Base-by-base conservation (phyloP, 1,140 invertebrate genomes). In the Homalodisca vitripennis region DNA sequence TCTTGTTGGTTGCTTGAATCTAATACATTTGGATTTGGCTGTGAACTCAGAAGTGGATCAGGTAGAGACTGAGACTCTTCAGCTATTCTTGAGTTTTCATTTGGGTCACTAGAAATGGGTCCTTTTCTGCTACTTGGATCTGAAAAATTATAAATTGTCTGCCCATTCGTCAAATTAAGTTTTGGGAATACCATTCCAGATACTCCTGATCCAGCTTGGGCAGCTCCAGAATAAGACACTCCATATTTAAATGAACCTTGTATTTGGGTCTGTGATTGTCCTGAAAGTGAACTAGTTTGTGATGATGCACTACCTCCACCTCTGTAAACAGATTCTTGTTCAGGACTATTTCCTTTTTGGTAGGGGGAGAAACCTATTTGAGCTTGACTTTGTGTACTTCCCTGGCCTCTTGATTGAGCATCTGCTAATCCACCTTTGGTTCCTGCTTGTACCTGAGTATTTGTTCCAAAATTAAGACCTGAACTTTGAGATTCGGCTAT, bases 331-430 rank as follows among this genome's bases (percentile, higher is more conserved):
- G 79, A 79, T 6, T 68, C 72, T 73, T 78, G 77, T 55, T 75
- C 66, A 66, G 82, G 76, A 51, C 80, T 75, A 14, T 82, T 79
- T 67, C 79, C 74, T 78, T 87, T 81, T 77, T 86, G 84, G 70
- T 88, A 87, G 0, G 92, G 91, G 60, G 88, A 87, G 75, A 93
- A 93, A 2, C 91, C 91, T 48, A 93, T 92, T 81, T 93, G 91
- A 17, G 92, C 91, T 80, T 93, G 92, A 32, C 90, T 92, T 1
- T 90, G 92, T 0, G 92, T 93, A 73, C 87, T 89, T 1, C 92
- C 92, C 20, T 89, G 88, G 1, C 91, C 92, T 72, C 88, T 89
- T 1, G 91, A 89, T 82, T 93, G 91, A 0, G 91, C 90, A 79
- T 93, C 90, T 3, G 91, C 90, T 80, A 92, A 85, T 2, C 92